Base-by-base conservation (phyloP, 2,888 invertebrate genomes). In the Nemotelus pantherinus region DNA sequence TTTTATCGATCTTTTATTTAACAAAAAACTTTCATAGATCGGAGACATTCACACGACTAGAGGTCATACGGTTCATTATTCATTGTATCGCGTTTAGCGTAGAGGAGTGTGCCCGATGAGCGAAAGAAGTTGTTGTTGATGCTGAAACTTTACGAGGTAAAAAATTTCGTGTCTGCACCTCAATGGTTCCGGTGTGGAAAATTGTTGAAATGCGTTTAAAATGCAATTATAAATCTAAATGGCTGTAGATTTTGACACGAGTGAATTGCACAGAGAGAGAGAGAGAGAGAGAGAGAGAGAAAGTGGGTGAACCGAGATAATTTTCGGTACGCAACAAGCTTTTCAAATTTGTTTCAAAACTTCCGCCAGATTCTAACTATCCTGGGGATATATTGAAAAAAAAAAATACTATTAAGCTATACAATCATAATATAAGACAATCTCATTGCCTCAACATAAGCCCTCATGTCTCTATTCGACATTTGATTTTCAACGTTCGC, bases 21-120 rank as follows among this genome's bases (percentile, higher is more conserved):
- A 63, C 63, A 41, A 25, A 63, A 63, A 63, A 47, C 65, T 65
- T 65, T 65, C 65, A 47, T 65, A 65, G 43, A 45, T 65, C 45
- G 45, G 65, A 65, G 71, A 71, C 71, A 71, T 71, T 71, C 71
- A 71, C 71, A 71, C 71, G 71, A 71, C 57, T 71, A 55, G 45
- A 71, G 71, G 71, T 55, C 71, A 71, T 10, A 41, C 9, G 57
- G 71, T 55, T 71, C 57, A 71, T 71, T 55, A 71, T 65, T 65
- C 65, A 65, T 65, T n/a, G n/a, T 65, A 65, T n/a, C 65, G 65
- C 65, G 63, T 5, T 25, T 3, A 7, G 25, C 43, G 39, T 63
- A 63, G 63, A 25, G 63, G 5, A 63, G 39, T 41, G 41, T 39
- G 41, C 3, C 41, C 43, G 63, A 41, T 63, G 63, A 6, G 5